Evolutionary conservation across 23 tunicate genomes (phyloP).

Genomic region (Botrylloides violaceus): DNA sequence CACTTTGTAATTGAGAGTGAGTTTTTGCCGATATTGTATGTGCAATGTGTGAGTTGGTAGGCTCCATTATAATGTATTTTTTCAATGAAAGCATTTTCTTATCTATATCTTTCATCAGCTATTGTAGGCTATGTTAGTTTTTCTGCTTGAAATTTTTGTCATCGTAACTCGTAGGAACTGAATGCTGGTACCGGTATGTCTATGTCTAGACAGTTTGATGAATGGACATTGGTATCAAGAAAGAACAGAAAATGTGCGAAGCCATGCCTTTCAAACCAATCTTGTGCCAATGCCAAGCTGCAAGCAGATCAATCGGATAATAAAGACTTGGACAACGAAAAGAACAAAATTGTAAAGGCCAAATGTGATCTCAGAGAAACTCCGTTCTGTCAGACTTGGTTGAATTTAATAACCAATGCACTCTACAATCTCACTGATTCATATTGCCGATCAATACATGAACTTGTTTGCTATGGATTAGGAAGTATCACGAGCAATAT

Average conservation of each 20-base stretch:
- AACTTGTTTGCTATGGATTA: conserved; percentile 55
- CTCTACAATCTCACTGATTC: background rate
- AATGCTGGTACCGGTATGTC: no score
- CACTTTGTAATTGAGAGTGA: no score
- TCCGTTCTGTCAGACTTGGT: background rate
- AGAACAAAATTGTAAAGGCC: conserved; percentile 8
- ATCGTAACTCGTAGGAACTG: no score
- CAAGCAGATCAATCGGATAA: no score
- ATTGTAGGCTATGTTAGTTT: no score
- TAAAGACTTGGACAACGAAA: background rate
- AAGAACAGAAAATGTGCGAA: background rate
- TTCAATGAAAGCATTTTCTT: no score
- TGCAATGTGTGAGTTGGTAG: no score
- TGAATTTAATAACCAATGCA: background rate
- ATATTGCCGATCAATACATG: background rate
- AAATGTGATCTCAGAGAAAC: background rate
- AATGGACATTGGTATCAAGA: conserved; percentile 10
- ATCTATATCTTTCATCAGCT: no score
- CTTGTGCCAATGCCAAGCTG: background rate
- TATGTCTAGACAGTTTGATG: background rate
- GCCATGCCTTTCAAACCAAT: background rate
- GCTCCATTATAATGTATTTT: no score
- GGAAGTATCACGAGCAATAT: conserved; percentile 26
- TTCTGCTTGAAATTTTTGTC: no score
- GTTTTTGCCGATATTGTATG: no score